Evolutionary conservation across 2,113 vertebrate genomes (phyloP).

Genomic region (Dolichotis patagonum): DNA sequence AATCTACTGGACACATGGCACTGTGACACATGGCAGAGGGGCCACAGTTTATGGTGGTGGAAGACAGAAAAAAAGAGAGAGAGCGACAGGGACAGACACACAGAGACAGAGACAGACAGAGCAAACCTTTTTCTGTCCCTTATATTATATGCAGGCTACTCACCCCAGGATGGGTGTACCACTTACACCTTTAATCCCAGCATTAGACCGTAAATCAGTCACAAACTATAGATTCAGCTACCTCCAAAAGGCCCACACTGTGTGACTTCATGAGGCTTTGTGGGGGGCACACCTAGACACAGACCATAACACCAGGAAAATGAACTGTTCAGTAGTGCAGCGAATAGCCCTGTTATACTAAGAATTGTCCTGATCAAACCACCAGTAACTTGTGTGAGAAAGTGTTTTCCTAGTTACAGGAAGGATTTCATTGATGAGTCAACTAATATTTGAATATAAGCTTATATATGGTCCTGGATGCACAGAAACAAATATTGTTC

Average conservation of each 20-base stretch:
- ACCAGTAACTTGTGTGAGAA: neutral
- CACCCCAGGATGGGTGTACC: too few relatives aligned
- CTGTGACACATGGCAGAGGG: neutral
- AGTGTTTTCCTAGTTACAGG: neutral
- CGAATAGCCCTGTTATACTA: neutral
- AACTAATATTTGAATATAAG: neutral
- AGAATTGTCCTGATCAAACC: slow-evolving; percentile 19
- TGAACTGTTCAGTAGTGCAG: neutral
- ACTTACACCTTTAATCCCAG: neutral
- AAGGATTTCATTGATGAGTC: neutral
- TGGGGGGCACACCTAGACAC: neutral
- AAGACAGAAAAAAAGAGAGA: neutral
- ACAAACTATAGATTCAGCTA: neutral
- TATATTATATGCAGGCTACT: too few relatives aligned
- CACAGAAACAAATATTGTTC: slow-evolving; percentile 25
- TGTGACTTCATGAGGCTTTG: neutral
- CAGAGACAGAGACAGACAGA: neutral
- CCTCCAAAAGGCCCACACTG: neutral
- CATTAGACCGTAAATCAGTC: neutral
- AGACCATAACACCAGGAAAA: neutral
- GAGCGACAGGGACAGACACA: neutral
- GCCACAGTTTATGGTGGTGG: neutral
- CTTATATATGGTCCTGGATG: neutral
- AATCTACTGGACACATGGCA: neutral
- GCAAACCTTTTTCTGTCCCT: too few relatives aligned